A percentile compares a stretch with the other conserved stretches of the same genome.
Conservation (phyloP, 2,113 vertebrate species). For the Odontesthes bonariensis region DNA sequence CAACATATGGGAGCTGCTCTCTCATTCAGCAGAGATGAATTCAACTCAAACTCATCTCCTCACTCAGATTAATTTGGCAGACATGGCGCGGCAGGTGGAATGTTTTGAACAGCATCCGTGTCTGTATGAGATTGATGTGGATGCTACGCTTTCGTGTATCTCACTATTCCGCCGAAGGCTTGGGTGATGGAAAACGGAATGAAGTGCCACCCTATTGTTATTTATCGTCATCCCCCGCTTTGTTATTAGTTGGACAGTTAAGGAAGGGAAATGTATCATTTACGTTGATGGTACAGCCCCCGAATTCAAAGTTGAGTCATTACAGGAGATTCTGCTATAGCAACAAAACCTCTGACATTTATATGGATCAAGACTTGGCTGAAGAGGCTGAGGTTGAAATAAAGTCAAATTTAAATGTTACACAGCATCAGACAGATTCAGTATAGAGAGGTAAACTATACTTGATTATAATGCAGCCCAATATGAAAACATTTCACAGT, state of each 20-base stretch:
- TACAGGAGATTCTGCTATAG: background rate
- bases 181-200: conserved; percentile 47
- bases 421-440: background rate
- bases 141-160: conserved; percentile 40
- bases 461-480: too few relatives aligned
- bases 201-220: conserved; percentile 43
- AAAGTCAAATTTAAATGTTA: background rate
- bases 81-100: conserved; percentile 66
- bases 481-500: too few relatives aligned
- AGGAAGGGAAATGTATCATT: conserved; percentile 21
- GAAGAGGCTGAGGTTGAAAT: background rate
- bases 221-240: conserved; percentile 32
- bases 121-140: conserved; percentile 57
- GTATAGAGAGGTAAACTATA: too few relatives aligned
- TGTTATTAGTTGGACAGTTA: conserved; percentile 46
- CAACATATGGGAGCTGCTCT: conserved; percentile 72
- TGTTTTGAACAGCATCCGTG: conserved; percentile 53
- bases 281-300: conserved; percentile 9
- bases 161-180: conserved; percentile 23
- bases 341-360: background rate
- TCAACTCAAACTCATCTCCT: conserved; percentile 75
- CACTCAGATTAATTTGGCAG: conserved; percentile 71
- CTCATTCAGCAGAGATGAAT: conserved; percentile 66
- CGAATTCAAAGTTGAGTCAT: conserved; percentile 25
- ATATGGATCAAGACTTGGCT: background rate